Percentiles rank a stretch among this genome's conserved stretches.
Evolutionary conservation across 2,113 vertebrate genomes (phyloP).

Genomic region (Engraulis encrasicolus): DNA sequence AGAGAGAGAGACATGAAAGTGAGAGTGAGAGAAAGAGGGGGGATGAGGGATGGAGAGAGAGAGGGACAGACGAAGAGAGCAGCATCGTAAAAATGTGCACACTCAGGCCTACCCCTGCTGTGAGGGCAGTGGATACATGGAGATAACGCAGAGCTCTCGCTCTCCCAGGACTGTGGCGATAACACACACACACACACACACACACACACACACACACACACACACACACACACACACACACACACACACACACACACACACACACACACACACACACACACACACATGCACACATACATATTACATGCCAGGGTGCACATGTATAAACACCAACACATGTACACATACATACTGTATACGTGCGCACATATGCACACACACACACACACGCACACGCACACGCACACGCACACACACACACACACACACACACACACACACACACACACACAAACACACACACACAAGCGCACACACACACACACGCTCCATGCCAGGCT

Average conservation of each 20-base stretch:
- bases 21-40: too few relatives aligned
- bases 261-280: too few relatives aligned
- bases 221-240: not conserved
- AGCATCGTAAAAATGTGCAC: not conserved
- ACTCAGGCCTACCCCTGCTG: not conserved
- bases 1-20: too few relatives aligned
- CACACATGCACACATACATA: too few relatives aligned
- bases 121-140: not conserved
- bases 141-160: constrained; percentile 7
- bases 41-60: too few relatives aligned
- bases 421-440: not conserved
- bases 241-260: too few relatives aligned
- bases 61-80: not conserved
- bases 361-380: too few relatives aligned
- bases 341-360: too few relatives aligned
- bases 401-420: too few relatives aligned
- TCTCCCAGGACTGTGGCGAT: not conserved
- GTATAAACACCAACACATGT: not conserved
- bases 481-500: not conserved
- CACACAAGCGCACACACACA: not conserved
- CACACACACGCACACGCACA: too few relatives aligned
- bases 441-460: not conserved
- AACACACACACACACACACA: not conserved
- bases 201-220: not conserved
- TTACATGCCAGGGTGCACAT: not conserved